A percentile compares a stretch with the other conserved stretches of the same genome.
phyloP scores from a whole-genome alignment of 2,113 vertebrate species.

The Chitala chitala region DNA sequence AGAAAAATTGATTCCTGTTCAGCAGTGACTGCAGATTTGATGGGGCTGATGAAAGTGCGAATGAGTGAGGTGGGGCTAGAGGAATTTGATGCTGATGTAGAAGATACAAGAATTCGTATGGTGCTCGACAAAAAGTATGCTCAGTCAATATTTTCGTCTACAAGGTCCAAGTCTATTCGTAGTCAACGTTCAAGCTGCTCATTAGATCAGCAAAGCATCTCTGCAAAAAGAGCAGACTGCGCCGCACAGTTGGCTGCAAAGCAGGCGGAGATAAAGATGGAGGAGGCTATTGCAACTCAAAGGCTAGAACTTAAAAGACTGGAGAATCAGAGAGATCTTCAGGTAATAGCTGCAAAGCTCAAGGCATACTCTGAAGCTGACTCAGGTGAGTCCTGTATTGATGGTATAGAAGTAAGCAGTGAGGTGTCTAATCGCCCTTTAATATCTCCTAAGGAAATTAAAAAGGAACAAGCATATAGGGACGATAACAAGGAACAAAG shows the following conservation, averaged over 20 bases:
- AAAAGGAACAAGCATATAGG: neutral
- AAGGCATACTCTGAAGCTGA: slow-evolving; percentile 31
- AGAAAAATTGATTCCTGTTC: slow-evolving; percentile 31
- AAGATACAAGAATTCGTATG: slow-evolving; percentile 31
- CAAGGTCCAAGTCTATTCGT: neutral
- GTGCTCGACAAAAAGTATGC: slow-evolving; percentile 34
- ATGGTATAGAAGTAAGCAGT: neutral
- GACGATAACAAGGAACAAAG: neutral
- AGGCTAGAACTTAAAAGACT: slow-evolving; percentile 36
- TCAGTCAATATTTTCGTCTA: slow-evolving; percentile 28
- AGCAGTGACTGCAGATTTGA: slow-evolving; percentile 30
- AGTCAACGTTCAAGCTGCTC: slow-evolving; percentile 12
- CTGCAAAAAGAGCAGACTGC: slow-evolving; percentile 30
- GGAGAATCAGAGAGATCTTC: slow-evolving; percentile 32
- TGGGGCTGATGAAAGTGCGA: slow-evolving; percentile 30
- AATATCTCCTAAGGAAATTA: neutral
- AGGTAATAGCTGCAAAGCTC: slow-evolving; percentile 34
- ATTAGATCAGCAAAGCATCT: slow-evolving; percentile 24
- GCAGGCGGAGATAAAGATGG: slow-evolving; percentile 26
- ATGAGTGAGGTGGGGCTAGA: slow-evolving; percentile 33
- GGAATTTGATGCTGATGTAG: slow-evolving; percentile 34
- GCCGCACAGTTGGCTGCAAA: slow-evolving; percentile 31
- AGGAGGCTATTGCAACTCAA: slow-evolving; percentile 29
- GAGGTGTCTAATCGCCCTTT: neutral
- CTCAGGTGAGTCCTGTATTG: neutral